Base-by-base conservation (phyloP, 2,113 vertebrate species). In the Trematocara nigrifrons region DNA sequence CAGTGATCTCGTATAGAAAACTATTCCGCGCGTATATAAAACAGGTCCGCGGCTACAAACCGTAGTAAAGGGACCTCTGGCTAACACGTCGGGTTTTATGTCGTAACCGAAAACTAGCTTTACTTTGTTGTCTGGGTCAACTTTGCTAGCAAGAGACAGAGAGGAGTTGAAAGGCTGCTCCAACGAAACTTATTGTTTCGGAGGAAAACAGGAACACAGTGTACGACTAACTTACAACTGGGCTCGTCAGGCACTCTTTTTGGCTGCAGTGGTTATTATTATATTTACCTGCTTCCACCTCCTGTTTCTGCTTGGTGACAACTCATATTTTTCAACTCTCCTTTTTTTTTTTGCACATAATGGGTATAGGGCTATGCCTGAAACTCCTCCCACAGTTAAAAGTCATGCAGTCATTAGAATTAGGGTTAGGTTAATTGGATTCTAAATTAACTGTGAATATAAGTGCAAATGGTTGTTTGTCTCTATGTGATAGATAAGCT, bases 11-110 rank as follows among this genome's bases (percentile, higher is more conserved):
- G 0, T 52, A 10, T 52, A 52, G 8, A n/a, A 52, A 52, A n/a
- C 18, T n/a, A 9, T 0, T 52, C 18, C 0, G 0, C 0, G 8
- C 49, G 0, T 0, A 10, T 51, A 2, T 51, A 51, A 51, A n/a
- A 51, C 5, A 53, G 51, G 51, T 53, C 51, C 0, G 1, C 1
- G 3, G 18, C 5, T 0, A 9, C 0, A 0, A 52, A 52, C 51
- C 0, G 1, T 20, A 52, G n/a, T 52, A 52, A 52, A 52, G n/a
- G 9, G n/a, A 20, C n/a, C 3, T 53, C 51, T 53, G 51, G 10
- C 51, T 53, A 20, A 20, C 3, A 53, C 9, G 5, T 0, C 0
- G 9, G 51, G 18, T 20, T 52, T 0, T n/a, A 3, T 52, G 18
- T 52, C 1, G n/a, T 3, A 53, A 0, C 18, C 0, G 1, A 53